Conservation (phyloP, 2,888 invertebrate species). For the Trachelus stipa region DNA sequence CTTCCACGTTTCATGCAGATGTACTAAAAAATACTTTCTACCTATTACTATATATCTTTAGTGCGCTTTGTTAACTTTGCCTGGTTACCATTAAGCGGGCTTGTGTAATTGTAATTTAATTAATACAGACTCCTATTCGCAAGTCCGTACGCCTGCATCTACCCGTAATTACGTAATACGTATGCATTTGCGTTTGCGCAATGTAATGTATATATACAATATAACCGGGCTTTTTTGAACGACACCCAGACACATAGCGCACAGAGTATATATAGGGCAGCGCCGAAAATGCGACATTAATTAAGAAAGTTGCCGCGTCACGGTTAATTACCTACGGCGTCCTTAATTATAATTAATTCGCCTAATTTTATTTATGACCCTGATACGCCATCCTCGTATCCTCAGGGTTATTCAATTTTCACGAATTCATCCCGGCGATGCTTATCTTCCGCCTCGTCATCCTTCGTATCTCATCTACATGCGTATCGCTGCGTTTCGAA, state of each 20-base stretch:
- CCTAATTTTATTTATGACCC: background rate
- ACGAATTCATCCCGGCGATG: background rate
- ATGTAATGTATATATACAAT: no score
- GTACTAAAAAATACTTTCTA: background rate
- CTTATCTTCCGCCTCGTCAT: background rate
- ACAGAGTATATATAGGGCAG: background rate
- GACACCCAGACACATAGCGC: background rate
- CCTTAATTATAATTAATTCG: background rate
- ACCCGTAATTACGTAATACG: background rate
- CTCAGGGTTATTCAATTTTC: background rate
- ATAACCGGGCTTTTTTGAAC: no score
- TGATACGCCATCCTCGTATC: background rate
- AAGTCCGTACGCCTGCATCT: background rate
- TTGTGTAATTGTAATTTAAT: background rate
- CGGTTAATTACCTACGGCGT: background rate
- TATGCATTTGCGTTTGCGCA: background rate
- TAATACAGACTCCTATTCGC: background rate
- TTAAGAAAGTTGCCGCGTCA: background rate
- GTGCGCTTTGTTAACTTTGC: background rate
- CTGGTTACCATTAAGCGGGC: background rate
- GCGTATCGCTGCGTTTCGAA: background rate
- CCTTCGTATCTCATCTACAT: background rate
- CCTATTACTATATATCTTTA: background rate
- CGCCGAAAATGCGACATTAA: background rate
- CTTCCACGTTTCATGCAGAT: background rate